Conservation (phyloP, 2,113 vertebrate genomes). For the Oxyura jamaicensis region DNA sequence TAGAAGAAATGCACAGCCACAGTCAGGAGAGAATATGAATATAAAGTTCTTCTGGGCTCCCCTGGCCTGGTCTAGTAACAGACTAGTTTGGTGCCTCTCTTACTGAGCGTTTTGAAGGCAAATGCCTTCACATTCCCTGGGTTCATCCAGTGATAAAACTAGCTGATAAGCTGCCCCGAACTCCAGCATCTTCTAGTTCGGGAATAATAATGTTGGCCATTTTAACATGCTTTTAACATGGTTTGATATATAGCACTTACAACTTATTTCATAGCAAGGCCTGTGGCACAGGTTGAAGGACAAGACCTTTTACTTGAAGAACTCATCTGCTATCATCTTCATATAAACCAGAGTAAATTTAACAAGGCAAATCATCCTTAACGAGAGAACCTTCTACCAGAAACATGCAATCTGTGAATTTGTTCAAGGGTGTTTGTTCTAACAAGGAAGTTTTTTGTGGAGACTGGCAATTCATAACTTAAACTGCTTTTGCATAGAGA, state of each 20-base stretch:
- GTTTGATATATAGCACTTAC: not conserved
- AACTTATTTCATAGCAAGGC: not conserved
- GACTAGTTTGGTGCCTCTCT: not conserved
- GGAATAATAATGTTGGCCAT: not conserved
- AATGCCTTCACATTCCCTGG: not conserved
- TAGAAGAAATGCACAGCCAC: not conserved
- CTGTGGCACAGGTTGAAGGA: not conserved
- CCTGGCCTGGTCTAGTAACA: not conserved
- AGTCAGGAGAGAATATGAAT: not conserved
- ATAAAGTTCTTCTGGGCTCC: not conserved
- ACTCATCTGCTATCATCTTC: not conserved
- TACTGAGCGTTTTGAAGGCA: not conserved
- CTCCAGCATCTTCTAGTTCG: not conserved
- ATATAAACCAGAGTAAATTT: not conserved
- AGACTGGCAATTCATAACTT: not conserved
- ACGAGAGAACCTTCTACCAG: not conserved
- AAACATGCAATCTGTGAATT: not conserved
- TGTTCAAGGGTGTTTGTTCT: not conserved
- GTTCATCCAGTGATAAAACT: not conserved
- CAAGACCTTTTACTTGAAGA: not conserved
- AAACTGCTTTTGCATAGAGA: not conserved
- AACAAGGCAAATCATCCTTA: not conserved
- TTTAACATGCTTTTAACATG: not conserved
- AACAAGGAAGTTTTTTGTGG: not conserved
- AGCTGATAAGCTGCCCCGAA: not conserved